Base-by-base conservation (phyloP, 64 coral and sea anemone species). In the Astreopora myriophthalma region DNA sequence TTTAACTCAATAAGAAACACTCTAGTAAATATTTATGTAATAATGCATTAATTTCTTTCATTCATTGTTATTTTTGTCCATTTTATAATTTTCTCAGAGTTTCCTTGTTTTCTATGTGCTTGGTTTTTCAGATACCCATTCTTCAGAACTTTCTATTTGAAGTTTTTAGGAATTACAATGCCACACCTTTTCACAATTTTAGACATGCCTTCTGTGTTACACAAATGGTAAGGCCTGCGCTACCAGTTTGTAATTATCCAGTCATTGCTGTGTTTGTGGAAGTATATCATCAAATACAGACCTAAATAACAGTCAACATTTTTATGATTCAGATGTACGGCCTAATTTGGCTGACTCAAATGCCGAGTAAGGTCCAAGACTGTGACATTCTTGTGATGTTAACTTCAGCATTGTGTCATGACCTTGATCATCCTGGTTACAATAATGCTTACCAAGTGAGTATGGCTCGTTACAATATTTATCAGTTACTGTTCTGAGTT, bases 191-290 rank as follows among this genome's bases (percentile, higher is more conserved):
- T 66, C 95, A 96, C 39, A 96, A 96, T 74, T 96, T 96, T 72
- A 79, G 95, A 34, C 95, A 96, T 64, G 92, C 91, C 14, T 96
- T 96, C 83, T 96, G 95, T 79, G 95, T 96, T 33, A 96, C 95
- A 52, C 95, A 96, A 71, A 96, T 96, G 95, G 95, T 96, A 93
- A 63, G 91, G 34, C 51, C 17, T 55, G 42, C 42, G n/a, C n/a
- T n/a, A n/a, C n/a, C n/a, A n/a, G n/a, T n/a, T n/a, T n/a, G n/a
- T n/a, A n/a, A n/a, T n/a, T n/a, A n/a, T n/a, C n/a, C n/a, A n/a
- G n/a, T n/a, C n/a, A n/a, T n/a, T n/a, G n/a, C n/a, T n/a, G n/a
- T n/a, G n/a, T n/a, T n/a, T n/a, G n/a, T n/a, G n/a, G n/a, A n/a
- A n/a, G n/a, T n/a, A n/a, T n/a, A n/a, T n/a, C n/a, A n/a, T n/a